phyloP scores from a whole-genome alignment of 2,113 vertebrate species.

The Physeter macrocephalus region DNA sequence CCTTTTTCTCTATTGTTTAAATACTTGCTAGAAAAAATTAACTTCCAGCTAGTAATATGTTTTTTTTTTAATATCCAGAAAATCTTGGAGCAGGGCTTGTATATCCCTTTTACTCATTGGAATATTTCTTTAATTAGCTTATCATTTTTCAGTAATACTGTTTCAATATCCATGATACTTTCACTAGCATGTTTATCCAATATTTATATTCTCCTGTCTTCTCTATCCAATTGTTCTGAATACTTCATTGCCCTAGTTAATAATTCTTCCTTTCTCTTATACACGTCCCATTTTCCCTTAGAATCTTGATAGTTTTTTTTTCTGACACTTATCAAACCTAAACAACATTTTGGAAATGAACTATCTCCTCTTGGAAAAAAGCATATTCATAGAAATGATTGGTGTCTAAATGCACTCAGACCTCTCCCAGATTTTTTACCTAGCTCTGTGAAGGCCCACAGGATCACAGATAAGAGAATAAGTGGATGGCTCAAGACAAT shows the following conservation, averaged over 20 bases:
- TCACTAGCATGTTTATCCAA: neutral
- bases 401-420: neutral
- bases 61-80: constrained; percentile 18
- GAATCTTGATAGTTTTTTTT: neutral
- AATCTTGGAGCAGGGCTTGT: neutral
- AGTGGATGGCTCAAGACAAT: neutral
- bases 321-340: neutral
- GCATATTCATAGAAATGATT: neutral
- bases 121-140: neutral
- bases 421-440: neutral
- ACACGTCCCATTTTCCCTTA: neutral
- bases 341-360: constrained; percentile 9
- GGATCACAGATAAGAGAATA: neutral
- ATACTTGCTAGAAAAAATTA: neutral
- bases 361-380: neutral
- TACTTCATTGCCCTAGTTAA: neutral
- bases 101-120: neutral
- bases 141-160: neutral
- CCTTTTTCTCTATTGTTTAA: neutral
- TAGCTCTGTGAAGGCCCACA: neutral
- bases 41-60: neutral
- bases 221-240: neutral
- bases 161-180: neutral
- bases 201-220: neutral
- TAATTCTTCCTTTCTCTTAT: constrained; percentile 5